Evolutionary conservation across 2,888 invertebrate species (phyloP).

Genomic region (Serripes groenlandicus): DNA sequence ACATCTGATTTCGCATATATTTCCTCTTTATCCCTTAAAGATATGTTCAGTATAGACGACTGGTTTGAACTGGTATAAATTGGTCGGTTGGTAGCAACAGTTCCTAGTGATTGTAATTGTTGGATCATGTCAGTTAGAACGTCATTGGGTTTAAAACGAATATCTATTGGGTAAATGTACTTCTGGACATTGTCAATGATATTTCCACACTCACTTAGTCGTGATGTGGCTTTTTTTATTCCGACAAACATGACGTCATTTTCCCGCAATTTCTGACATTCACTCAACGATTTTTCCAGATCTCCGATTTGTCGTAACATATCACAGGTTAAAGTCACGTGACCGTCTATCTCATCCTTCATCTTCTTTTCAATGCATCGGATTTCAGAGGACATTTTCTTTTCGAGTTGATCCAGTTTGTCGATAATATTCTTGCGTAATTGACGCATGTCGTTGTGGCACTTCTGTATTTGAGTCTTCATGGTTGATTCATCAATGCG

Average conservation of each 20-base stretch:
- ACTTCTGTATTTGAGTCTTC: too few relatives aligned
- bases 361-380: too few relatives aligned
- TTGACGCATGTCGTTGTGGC: too few relatives aligned
- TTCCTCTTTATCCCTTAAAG: background rate
- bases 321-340: too few relatives aligned
- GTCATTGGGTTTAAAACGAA: background rate
- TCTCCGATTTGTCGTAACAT: too few relatives aligned
- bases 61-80: background rate
- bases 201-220: background rate
- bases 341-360: too few relatives aligned
- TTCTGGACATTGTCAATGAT: background rate
- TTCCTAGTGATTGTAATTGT: background rate
- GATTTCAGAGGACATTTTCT: too few relatives aligned
- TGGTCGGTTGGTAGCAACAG: background rate
- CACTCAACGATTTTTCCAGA: too few relatives aligned
- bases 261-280: background rate
- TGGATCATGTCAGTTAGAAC: background rate
- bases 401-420: too few relatives aligned
- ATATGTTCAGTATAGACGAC: background rate
- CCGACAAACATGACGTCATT: background rate
- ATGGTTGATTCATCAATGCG: too few relatives aligned
- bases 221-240: slow-evolving; percentile 4
- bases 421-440: too few relatives aligned
- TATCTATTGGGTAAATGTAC: background rate
- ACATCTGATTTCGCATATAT: background rate